Evolutionary conservation across 1,140 invertebrate genomes (phyloP), one percentile per base, ranked within the genome.

Genomic region (Subanguina moxae): DNA sequence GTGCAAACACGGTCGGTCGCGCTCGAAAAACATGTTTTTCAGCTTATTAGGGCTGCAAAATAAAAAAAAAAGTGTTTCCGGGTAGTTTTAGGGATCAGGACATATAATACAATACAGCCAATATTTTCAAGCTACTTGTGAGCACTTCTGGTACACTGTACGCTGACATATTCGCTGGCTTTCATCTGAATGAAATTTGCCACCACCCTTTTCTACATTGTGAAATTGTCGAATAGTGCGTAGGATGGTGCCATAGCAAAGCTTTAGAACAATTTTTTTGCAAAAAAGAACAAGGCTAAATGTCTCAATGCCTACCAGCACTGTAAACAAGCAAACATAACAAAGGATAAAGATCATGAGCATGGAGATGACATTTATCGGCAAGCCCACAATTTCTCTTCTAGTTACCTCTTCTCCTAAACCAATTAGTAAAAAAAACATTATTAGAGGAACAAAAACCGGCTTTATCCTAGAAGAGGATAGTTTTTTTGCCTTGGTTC

Each of bases 171-270:
- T 65, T 30, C 65, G 46, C 43, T 78, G 77, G 56, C 75, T 75
- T 21, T 78, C 76, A 21, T 78, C 76, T 13, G 56, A 72, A 42
- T 74, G 66, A 56, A 78, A 73, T 25, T 43, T 61, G 1, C 62
- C 21, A 13, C 75, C 70, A 25, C 76, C 79, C 62, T 46, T 65
- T 28, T 75, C 74, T 43, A 48, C 57, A 48, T 32, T 30, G 57
- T 81, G 81, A 64, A 81, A 81, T 46, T 71, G 65, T n/a, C 80
- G 76, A n/a, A 81, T 81, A 25, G 80, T 81, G 23, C 70, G 64
- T 7, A 82, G 70, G 21, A 81, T 81, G n/a, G 67, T 81, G 13
- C 78, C 72, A 59, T 81, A 81, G 58, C 79, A 81, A 15, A 80
- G 68, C 73, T 75, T 11, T 13, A 45, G n/a, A 45, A n/a, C 45